Evolutionary conservation across 2,797 vertebrate genomes (phyloP).

Genomic region (Bothrops alternatus): DNA sequence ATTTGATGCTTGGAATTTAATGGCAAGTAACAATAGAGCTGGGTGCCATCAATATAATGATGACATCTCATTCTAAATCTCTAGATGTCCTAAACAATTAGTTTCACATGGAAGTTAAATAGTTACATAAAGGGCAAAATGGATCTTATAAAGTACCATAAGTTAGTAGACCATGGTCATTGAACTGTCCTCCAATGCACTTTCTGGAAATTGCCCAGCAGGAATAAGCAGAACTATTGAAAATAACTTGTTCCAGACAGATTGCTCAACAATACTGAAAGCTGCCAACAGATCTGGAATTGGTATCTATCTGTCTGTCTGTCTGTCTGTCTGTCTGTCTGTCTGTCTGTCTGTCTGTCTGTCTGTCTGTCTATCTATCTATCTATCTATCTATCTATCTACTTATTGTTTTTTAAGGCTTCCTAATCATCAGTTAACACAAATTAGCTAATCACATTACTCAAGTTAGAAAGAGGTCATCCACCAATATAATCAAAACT

Average conservation of each 20-base stretch:
- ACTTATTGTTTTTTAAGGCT: neutral
- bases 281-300: neutral
- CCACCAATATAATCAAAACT: neutral
- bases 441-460: neutral
- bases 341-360: no score
- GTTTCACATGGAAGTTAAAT: neutral
- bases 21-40: neutral
- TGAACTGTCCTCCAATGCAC: neutral
- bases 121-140: neutral
- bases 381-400: neutral
- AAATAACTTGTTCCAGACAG: neutral
- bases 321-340: neutral
- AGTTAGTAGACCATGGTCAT: neutral
- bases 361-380: no score
- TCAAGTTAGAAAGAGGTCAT: neutral
- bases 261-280: neutral
- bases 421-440: neutral
- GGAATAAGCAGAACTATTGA: neutral
- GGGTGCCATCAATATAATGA: neutral
- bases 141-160: neutral
- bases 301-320: neutral
- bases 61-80: neutral
- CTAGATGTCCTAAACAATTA: neutral
- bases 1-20: neutral
- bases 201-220: neutral